phyloP scores from a whole-genome alignment of 2,888 invertebrate species.

The Ecliptopera silaceata region DNA sequence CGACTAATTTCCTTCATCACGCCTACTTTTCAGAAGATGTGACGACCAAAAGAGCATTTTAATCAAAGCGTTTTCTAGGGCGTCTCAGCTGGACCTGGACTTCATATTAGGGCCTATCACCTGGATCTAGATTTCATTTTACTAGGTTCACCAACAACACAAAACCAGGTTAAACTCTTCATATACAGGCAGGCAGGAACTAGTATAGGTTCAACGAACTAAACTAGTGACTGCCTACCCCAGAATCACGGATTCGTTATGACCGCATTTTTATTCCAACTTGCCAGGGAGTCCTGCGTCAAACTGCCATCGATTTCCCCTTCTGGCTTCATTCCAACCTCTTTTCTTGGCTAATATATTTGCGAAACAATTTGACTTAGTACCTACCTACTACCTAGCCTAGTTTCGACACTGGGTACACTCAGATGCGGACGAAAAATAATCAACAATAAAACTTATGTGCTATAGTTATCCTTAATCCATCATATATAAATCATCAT shows the following conservation, averaged over 20 bases:
- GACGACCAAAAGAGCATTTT: no score
- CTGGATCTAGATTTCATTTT: no score
- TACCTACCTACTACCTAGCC: slow-evolving; percentile 20
- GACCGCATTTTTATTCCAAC: slow-evolving; percentile 48
- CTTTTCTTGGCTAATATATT: slow-evolving; percentile 70
- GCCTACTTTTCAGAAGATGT: no score
- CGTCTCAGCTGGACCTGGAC: no score
- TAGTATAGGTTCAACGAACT: neutral
- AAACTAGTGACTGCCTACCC: neutral
- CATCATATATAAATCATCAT: no score
- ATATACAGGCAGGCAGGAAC: no score
- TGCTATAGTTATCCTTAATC: no score
- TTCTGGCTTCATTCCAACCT: slow-evolving; percentile 72
- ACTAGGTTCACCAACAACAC: no score
- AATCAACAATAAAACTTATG: neutral
- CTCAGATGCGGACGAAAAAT: neutral
- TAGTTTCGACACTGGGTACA: slow-evolving; percentile 44
- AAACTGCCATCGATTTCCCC: slow-evolving; percentile 71
- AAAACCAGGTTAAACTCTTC: no score
- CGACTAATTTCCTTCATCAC: no score
- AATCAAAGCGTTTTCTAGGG: no score
- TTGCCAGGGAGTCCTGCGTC: slow-evolving; percentile 65
- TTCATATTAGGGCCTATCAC: no score
- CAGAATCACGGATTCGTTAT: slow-evolving; percentile 35
- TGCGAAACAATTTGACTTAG: slow-evolving; percentile 54